Conservation (phyloP, 1,140 invertebrate species). For the Sitodiplosis mosellana region DNA sequence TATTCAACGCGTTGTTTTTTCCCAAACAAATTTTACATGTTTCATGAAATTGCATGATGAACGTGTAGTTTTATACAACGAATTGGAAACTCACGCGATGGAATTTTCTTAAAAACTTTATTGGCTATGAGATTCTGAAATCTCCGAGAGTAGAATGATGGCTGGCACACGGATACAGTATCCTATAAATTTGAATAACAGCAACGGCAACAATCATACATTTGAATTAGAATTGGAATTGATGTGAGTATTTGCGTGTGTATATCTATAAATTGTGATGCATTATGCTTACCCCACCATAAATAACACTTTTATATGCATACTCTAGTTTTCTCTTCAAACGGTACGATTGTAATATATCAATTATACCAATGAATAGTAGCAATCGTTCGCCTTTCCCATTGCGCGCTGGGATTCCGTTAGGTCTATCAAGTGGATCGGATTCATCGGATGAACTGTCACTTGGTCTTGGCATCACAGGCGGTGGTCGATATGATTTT, state of each 20-base stretch:
- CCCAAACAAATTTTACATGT: no score
- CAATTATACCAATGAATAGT: conserved; percentile 94
- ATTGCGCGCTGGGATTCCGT: no score
- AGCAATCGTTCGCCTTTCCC: no score
- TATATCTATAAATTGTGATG: not conserved
- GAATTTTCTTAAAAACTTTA: conserved; percentile 93
- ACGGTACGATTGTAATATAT: conserved; percentile 95
- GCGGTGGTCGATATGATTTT: conserved; percentile 22
- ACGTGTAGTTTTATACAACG: no score
- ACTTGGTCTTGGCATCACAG: conserved; percentile 9
- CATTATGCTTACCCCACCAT: conserved; percentile 72
- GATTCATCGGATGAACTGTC: no score
- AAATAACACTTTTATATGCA: no score
- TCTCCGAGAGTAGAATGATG: conserved; percentile 90
- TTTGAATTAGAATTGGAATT: no score
- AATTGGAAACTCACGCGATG: conserved; percentile 72
- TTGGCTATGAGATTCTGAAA: conserved; percentile 95
- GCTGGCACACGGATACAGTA: conserved; percentile 92
- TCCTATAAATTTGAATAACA: conserved; percentile 50
- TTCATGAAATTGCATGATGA: no score
- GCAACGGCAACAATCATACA: not conserved
- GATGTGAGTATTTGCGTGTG: not conserved
- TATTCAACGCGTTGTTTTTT: no score
- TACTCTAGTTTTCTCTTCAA: no score
- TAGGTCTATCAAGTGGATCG: conserved; percentile 23